Conservation (phyloP, 2,888 invertebrate species). For the Venusia cambrica region DNA sequence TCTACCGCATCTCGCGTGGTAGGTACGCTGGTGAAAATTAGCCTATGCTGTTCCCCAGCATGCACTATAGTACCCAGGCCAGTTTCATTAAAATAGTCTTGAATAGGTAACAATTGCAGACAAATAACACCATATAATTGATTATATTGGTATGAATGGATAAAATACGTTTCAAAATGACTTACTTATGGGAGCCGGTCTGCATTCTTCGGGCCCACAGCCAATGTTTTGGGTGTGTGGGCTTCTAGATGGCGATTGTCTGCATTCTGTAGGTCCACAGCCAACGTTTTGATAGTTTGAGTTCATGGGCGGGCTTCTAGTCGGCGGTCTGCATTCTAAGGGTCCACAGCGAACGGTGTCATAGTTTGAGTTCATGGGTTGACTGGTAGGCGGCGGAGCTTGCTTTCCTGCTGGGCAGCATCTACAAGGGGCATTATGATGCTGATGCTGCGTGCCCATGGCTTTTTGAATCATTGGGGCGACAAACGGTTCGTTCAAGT, state of each 20-base stretch:
- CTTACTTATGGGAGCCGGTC: conserved; percentile 4
- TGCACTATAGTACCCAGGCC: too few species aligned
- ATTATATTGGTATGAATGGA: too few species aligned
- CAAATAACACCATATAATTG: too few species aligned
- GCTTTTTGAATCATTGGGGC: neutral
- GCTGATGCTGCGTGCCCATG: conserved; percentile 1
- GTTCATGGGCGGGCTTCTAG: neutral
- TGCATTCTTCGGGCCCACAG: neutral
- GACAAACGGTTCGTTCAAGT: conserved; percentile 1
- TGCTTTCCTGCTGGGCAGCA: neutral
- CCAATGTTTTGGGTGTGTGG: neutral
- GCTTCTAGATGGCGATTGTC: neutral
- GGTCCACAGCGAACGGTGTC: neutral
- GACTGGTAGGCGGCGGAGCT: neutral
- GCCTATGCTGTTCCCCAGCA: too few species aligned
- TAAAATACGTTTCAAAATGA: too few species aligned
- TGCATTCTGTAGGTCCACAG: neutral
- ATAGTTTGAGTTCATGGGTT: neutral
- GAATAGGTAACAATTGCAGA: too few species aligned
- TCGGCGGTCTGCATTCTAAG: neutral
- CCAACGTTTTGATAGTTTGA: neutral
- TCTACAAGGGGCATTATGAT: conserved; percentile 1
- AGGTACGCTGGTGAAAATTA: too few species aligned
- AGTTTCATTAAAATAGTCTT: too few species aligned
- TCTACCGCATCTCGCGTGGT: too few species aligned